Conservation (phyloP, 2,888 invertebrate genomes). For the Hypena proboscidalis region DNA sequence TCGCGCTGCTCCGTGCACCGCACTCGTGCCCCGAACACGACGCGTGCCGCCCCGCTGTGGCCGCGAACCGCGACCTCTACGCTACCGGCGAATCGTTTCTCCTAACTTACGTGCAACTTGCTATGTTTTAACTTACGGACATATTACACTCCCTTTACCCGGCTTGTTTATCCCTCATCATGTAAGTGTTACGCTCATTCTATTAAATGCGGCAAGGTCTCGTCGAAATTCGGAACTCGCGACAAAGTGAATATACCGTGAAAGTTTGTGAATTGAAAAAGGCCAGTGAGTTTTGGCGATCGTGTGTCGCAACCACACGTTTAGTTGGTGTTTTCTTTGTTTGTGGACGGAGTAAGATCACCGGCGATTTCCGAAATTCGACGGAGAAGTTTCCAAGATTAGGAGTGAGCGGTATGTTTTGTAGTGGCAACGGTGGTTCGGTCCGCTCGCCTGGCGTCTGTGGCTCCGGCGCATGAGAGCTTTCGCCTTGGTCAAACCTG, state of each 20-base stretch:
- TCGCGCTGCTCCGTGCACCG: constrained; percentile 85
- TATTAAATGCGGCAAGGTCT: constrained; percentile 72
- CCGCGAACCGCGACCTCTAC: constrained; percentile 87
- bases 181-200: constrained; percentile 83
- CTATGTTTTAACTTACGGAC: constrained; percentile 83
- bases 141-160: constrained; percentile 77
- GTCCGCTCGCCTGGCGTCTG: constrained; percentile 59
- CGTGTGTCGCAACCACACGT: constrained; percentile 50
- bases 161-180: constrained; percentile 84
- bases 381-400: constrained; percentile 68
- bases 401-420: constrained; percentile 66
- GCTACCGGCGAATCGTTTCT: constrained; percentile 84
- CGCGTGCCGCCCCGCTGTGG: constrained; percentile 84
- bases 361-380: constrained; percentile 80
- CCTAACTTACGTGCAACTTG: constrained; percentile 81
- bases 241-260: constrained; percentile 69
- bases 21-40: constrained; percentile 84
- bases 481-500: constrained; percentile 64
- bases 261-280: constrained; percentile 75
- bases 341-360: constrained; percentile 63
- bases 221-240: constrained; percentile 82
- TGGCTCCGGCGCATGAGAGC: constrained; percentile 67
- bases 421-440: constrained; percentile 50
- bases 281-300: constrained; percentile 65
- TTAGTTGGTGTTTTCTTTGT: constrained; percentile 58